Evolutionary conservation across 2,888 invertebrate genomes (phyloP).

Genomic region (Phaedon cochleariae): DNA sequence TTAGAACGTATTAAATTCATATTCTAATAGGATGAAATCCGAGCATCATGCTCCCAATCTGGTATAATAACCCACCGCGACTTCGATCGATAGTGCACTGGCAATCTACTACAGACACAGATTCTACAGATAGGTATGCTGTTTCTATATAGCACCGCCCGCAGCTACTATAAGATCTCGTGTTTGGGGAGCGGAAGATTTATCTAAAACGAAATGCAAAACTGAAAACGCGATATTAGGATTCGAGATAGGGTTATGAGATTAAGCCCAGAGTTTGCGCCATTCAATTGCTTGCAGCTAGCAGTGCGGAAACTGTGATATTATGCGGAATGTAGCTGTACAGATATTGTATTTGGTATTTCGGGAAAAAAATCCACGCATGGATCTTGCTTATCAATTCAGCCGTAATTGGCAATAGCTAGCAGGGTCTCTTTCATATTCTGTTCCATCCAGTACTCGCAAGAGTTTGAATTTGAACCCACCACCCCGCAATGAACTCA

Average conservation of each 20-base stretch:
- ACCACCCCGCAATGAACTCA: too few species aligned
- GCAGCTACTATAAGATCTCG: slow-evolving; percentile 1
- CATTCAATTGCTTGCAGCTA: background rate
- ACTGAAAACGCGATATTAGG: background rate
- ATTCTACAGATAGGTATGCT: too few species aligned
- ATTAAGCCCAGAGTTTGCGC: background rate
- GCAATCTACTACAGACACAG: too few species aligned
- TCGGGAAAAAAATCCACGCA: too few species aligned
- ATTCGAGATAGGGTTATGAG: background rate
- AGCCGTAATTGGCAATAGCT: too few species aligned
- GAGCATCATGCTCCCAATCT: background rate
- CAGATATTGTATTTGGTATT: too few species aligned
- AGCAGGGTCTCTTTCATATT: too few species aligned
- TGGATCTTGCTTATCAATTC: too few species aligned
- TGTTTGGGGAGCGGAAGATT: background rate
- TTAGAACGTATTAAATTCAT: background rate
- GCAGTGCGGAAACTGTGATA: background rate
- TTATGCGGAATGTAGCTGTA: background rate
- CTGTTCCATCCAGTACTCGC: too few species aligned
- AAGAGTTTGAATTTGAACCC: too few species aligned
- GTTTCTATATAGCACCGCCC: too few species aligned
- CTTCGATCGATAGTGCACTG: slow-evolving; percentile 1
- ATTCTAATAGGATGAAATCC: background rate
- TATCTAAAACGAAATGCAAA: background rate
- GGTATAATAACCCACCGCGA: background rate